Evolutionary conservation across 2,888 invertebrate species (phyloP).

Genomic region (Scelioninae gen. 1): DNA sequence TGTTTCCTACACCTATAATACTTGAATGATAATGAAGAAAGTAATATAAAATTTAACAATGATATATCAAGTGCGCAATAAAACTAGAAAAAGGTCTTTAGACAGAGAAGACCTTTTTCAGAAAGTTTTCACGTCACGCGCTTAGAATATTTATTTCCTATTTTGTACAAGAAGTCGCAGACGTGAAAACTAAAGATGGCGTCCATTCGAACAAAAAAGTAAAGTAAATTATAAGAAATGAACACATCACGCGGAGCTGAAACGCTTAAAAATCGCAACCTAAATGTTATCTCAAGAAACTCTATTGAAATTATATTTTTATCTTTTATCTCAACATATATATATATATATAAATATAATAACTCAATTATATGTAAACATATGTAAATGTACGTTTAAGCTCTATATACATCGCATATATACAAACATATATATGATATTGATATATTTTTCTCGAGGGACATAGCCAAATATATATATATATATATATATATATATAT

Average conservation of each 20-base stretch:
- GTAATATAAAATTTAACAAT: background rate
- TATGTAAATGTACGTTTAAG: constrained; percentile 42
- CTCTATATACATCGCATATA: constrained; percentile 45
- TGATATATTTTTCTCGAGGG: constrained; percentile 45
- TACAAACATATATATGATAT: constrained; percentile 19
- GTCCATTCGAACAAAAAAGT: background rate
- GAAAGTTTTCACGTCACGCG: background rate
- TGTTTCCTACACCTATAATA: background rate
- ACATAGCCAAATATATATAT: constrained; percentile 10
- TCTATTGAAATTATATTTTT: constrained; percentile 82
- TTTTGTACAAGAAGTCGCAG: constrained; percentile 6
- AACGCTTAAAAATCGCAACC: constrained; percentile 73
- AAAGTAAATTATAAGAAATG: no score
- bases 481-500: no score
- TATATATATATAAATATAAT: constrained; percentile 68
- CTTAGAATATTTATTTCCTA: constrained; percentile 11
- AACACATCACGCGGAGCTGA: constrained; percentile 78
- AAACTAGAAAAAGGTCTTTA: background rate
- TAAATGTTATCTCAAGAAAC: constrained; percentile 77
- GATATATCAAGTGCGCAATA: background rate
- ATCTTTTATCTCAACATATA: constrained; percentile 76
- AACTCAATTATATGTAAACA: constrained; percentile 21
- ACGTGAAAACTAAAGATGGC: background rate
- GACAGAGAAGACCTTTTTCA: background rate
- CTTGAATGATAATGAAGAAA: no score